phyloP scores from a whole-genome alignment of 2,888 invertebrate species.

The Schizaphis graminum region DNA sequence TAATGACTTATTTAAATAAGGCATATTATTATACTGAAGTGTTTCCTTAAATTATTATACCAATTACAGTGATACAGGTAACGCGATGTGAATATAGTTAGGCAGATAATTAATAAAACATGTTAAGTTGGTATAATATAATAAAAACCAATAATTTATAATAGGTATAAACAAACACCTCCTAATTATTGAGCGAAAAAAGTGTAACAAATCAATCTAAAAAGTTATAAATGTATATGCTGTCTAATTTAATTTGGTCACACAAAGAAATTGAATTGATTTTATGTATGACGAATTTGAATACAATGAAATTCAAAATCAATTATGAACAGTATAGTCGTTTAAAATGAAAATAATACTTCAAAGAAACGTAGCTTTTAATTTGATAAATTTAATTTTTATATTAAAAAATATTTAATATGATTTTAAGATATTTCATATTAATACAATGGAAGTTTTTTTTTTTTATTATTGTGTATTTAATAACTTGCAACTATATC shows the following conservation, averaged over 20 bases:
- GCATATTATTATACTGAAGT: background rate
- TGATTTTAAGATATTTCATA: background rate
- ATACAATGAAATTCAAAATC: background rate
- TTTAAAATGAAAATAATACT: background rate
- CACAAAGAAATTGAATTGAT: background rate
- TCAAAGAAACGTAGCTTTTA: background rate
- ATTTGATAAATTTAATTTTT: background rate
- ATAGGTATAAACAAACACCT: background rate
- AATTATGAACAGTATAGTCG: background rate
- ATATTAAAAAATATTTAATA: background rate
- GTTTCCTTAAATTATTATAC: background rate
- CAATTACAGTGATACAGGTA: background rate
- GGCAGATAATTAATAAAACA: background rate
- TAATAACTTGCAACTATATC: background rate
- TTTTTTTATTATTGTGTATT: background rate
- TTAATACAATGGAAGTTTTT: background rate
- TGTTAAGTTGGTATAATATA: background rate
- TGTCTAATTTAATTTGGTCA: background rate
- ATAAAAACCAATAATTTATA: background rate
- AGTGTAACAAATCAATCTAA: background rate
- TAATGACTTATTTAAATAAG: background rate
- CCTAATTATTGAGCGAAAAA: conserved; percentile 39
- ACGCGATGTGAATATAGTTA: background rate
- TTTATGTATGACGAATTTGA: background rate
- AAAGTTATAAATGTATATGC: background rate